phyloP scores from a whole-genome alignment of 2,888 invertebrate species.

The Lumbricus terrestris region DNA sequence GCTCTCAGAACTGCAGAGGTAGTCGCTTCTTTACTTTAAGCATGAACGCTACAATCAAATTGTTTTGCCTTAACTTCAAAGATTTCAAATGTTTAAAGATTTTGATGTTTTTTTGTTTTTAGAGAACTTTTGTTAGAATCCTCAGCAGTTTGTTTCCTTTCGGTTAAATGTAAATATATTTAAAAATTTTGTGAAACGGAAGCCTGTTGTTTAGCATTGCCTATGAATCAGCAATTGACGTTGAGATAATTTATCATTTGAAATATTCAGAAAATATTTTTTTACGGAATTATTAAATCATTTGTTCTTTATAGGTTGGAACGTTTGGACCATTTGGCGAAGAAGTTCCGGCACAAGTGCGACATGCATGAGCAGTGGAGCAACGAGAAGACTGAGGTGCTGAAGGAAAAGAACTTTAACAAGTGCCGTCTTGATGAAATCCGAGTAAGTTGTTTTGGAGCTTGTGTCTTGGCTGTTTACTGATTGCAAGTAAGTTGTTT shows the following conservation, averaged over 20 bases:
- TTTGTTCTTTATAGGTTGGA: conserved; percentile 70
- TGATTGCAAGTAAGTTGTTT: conserved; percentile 63
- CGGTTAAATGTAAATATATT: too few species aligned
- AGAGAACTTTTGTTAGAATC: too few species aligned
- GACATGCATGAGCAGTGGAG: conserved; percentile 99
- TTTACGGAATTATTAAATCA: neutral
- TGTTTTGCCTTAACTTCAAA: too few species aligned
- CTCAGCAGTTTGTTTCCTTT: too few species aligned
- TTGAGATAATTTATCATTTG: neutral
- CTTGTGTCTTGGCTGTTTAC: neutral
- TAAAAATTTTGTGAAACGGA: too few species aligned
- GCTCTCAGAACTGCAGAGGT: conserved; percentile 96
- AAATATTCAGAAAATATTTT: neutral
- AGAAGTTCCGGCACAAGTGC: conserved; percentile 99
- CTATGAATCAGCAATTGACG: neutral
- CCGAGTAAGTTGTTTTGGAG: conserved; percentile 69
- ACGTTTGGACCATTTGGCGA: conserved; percentile 90
- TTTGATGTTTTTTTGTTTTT: too few species aligned
- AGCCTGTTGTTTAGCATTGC: too few species aligned
- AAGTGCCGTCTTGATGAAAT: conserved; percentile 95
- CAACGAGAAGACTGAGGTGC: conserved; percentile 95
- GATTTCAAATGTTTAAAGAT: too few species aligned
- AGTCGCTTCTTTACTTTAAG: conserved; percentile 10
- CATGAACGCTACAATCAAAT: too few species aligned
- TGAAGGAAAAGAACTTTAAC: conserved; percentile 94